These are phyloP conservation scores for Celastrina argiolus DNA, from an alignment of 2,888 invertebrate species.

Conservation along the genomic window DNA sequence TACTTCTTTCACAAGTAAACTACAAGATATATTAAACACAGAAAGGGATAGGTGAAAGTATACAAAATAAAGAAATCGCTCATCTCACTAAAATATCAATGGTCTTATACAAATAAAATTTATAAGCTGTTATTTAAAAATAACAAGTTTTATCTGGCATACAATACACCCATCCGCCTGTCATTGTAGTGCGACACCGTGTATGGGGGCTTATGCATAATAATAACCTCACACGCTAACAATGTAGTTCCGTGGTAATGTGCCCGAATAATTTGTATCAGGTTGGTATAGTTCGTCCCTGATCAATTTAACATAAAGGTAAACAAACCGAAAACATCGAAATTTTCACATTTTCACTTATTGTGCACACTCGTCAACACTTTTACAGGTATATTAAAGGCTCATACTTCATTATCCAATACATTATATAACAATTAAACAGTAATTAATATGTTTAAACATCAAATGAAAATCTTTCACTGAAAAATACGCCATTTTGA, in stretches of 20 bases:
- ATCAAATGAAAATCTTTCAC: too few species aligned
- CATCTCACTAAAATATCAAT: neutral
- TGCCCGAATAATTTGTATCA: neutral
- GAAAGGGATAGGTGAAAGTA: too few species aligned
- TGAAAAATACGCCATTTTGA: too few species aligned
- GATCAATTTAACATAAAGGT: too few species aligned
- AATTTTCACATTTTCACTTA: too few species aligned
- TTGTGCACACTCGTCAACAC: too few species aligned
- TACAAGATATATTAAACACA: neutral
- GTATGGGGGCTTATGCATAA: slow-evolving; percentile 21
- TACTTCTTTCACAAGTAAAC: too few species aligned
- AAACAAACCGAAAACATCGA: too few species aligned
- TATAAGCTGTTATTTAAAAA: slow-evolving; percentile 19
- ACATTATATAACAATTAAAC: too few species aligned
- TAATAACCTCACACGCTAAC: neutral
- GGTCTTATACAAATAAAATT: slow-evolving; percentile 13
- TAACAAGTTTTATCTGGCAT: slow-evolving; percentile 13
- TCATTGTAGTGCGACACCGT: slow-evolving; percentile 15
- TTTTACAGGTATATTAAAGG: too few species aligned
- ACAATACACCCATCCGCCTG: neutral
- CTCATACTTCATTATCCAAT: too few species aligned
- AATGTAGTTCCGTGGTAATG: neutral
- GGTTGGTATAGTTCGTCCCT: neutral
- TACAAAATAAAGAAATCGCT: neutral
- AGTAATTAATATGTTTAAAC: too few species aligned